Conservation (phyloP, 1,140 invertebrate genomes). For the Episyrphus balteatus region DNA sequence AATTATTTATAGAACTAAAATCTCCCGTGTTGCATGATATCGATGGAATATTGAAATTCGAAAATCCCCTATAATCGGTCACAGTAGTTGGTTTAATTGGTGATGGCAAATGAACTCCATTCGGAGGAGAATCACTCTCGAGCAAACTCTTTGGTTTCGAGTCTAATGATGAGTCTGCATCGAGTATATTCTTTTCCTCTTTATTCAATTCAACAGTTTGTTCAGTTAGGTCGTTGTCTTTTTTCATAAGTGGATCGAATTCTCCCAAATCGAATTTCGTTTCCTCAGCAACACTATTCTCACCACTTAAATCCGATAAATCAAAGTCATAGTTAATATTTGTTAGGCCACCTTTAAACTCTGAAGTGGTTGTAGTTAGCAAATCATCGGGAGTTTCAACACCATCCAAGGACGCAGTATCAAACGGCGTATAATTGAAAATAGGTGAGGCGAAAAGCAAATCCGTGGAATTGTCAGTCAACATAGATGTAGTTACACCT, state of each 20-base stretch:
- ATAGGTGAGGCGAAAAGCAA: slow-evolving; percentile 44
- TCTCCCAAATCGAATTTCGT: slow-evolving; percentile 30
- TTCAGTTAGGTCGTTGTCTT: not conserved
- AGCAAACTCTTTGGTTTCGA: slow-evolving; percentile 42
- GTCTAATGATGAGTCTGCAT: slow-evolving; percentile 15
- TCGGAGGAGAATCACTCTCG: slow-evolving; percentile 43
- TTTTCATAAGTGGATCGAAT: slow-evolving; percentile 34
- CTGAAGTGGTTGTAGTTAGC: slow-evolving; percentile 30
- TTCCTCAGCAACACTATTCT: slow-evolving; percentile 54
- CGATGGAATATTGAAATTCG: slow-evolving; percentile 53
- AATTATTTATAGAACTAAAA: slow-evolving; percentile 23
- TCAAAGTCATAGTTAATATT: slow-evolving; percentile 63
- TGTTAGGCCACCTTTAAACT: slow-evolving; percentile 45
- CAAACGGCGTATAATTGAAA: slow-evolving; percentile 39
- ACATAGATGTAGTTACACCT: slow-evolving; percentile 24
- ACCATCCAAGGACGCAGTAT: slow-evolving; percentile 39
- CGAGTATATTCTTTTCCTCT: slow-evolving; percentile 7
- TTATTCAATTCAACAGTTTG: slow-evolving; percentile 7
- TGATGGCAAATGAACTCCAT: slow-evolving; percentile 49
- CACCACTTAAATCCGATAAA: slow-evolving; percentile 54
- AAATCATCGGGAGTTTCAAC: slow-evolving; percentile 46
- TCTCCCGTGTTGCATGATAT: slow-evolving; percentile 63
- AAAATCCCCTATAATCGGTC: slow-evolving; percentile 55
- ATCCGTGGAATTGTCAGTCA: slow-evolving; percentile 32
- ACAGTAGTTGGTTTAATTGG: slow-evolving; percentile 45